These are phyloP conservation scores for Armadillidium nasatum DNA, from an alignment of 1,140 invertebrate species.

Conservation along the genomic window DNA sequence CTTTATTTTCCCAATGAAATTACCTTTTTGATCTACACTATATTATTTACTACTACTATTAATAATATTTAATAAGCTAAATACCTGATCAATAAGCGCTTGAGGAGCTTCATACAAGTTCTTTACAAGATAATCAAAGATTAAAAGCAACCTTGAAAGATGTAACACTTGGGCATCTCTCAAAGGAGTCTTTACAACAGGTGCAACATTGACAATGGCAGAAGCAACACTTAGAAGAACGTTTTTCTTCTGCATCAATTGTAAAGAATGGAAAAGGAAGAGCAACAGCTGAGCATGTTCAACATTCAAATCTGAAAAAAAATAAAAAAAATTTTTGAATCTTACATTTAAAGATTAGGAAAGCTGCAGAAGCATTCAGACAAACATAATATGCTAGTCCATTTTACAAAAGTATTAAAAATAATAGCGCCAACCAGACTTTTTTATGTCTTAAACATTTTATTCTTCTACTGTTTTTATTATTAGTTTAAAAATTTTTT, in stretches of 20 bases:
- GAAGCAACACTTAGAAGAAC: conserved; percentile 58
- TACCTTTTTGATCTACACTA: not conserved
- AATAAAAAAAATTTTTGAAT: too few species aligned
- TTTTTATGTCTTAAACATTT: too few species aligned
- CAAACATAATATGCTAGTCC: too few species aligned
- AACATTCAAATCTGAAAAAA: conserved; percentile 78
- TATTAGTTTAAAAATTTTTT: too few species aligned
- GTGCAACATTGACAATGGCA: conserved; percentile 39
- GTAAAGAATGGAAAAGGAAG: conserved; percentile 89
- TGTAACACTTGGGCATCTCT: conserved; percentile 60
- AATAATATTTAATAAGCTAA: not conserved
- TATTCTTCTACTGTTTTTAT: too few species aligned
- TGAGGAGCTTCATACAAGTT: conserved; percentile 76
- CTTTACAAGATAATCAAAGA: conserved; percentile 93
- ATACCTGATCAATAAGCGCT: conserved; percentile 55
- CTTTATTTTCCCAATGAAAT: too few species aligned
- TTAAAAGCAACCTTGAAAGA: conserved; percentile 72
- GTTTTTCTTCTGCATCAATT: conserved; percentile 92
- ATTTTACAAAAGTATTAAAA: too few species aligned
- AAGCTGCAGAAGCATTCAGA: too few species aligned
- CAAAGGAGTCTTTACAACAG: conserved; percentile 42
- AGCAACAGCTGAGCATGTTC: conserved; percentile 90
- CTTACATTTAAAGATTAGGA: too few species aligned
- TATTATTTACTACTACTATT: not conserved
- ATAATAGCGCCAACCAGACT: too few species aligned